A percentile compares a stretch with the other conserved stretches of the same genome.
These are phyloP conservation scores for Pogonocherus hispidulus DNA, from an alignment of 2,888 invertebrate species.

Conservation along the genomic window DNA sequence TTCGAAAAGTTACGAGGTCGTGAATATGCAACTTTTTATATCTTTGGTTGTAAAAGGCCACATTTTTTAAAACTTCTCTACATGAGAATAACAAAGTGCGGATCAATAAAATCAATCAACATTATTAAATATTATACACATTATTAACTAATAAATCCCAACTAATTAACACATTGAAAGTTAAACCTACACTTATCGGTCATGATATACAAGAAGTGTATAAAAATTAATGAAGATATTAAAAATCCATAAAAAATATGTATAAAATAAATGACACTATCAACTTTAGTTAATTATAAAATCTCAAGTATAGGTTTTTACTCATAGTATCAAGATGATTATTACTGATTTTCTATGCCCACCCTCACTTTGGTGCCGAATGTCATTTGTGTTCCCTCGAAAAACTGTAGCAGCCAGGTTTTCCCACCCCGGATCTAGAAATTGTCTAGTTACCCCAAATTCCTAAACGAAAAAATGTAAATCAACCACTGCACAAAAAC, in stretches of 20 bases:
- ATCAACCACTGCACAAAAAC: too few relatives aligned
- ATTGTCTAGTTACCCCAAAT: conserved; percentile 46
- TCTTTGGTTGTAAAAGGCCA: conserved; percentile 21
- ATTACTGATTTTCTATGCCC: conserved; percentile 48
- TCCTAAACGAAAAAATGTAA: conserved; percentile 37
- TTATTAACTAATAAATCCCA: conserved; percentile 23
- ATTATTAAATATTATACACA: conserved; percentile 36
- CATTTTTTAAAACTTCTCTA: conserved; percentile 24
- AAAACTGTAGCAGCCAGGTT: conserved; percentile 49
- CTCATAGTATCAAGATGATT: conserved; percentile 23
- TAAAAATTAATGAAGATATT: conserved; percentile 23
- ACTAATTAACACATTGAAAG: conserved; percentile 25
- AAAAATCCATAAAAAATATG: conserved; percentile 33
- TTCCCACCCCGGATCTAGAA: conserved; percentile 57
- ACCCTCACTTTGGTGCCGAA: conserved; percentile 50
- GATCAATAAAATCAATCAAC: conserved; percentile 15
- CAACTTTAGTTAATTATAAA: conserved; percentile 43
- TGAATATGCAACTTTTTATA: too few relatives aligned
- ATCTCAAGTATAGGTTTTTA: conserved; percentile 51
- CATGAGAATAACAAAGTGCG: conserved; percentile 23
- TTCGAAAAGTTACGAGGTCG: too few relatives aligned
- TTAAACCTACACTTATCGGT: conserved; percentile 28
- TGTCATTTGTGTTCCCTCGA: conserved; percentile 41
- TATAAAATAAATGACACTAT: conserved; percentile 33
- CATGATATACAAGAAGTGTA: conserved; percentile 33